Base-by-base conservation (phyloP, 2,113 vertebrate genomes). In the Montifringilla adamsi region DNA sequence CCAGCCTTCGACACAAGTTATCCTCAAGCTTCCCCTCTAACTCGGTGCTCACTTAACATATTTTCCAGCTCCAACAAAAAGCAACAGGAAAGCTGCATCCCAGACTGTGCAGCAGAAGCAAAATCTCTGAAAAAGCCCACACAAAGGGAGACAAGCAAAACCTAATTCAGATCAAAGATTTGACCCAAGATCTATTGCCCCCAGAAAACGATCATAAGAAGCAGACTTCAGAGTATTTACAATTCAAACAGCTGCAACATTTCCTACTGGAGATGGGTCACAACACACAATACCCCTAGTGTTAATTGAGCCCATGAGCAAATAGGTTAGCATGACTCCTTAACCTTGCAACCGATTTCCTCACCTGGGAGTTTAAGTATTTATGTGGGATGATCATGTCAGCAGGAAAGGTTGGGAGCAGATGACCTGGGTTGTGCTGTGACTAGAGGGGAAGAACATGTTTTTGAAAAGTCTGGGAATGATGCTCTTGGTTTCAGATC, bases 241-340 rank as follows among this genome's bases (percentile, higher is more conserved):
- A 92, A 86, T 50, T 46, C 47, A 56, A 60, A 53, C 31, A 92
- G 67, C 43, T 95, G 58, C 43, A 93, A n/a, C 8, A 53, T 64
- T 81, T 90, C 58, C 56, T 89, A 0, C 31, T 84, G 49, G 47
- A 81, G n/a, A 49, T 53, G 37, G 55, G 53, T 83, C 53, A 31
- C 27, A 75, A 75, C 21, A 47, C 13, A 39, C 30, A 75, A 18
- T 23, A 60, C 3, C 31, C 9, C 35, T 16, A 9, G 41, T 63
- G 43, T 55, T 94, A 93, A 94, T 64, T 70, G 52, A 89, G 59
- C 86, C 72, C 76, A 26, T 17, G 86, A 92, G 80, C 67, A 92
- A 86, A 66, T 5, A 84, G 13, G 28, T 93, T 44, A 72, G 7
- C 24, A 13, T 5, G 30, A 37, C 72, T 81, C 35, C 63, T 89